Evolutionary conservation across 2,113 vertebrate genomes (phyloP), one percentile per base, ranked within the genome.

Genomic region (Chaetodon trifascialis): DNA sequence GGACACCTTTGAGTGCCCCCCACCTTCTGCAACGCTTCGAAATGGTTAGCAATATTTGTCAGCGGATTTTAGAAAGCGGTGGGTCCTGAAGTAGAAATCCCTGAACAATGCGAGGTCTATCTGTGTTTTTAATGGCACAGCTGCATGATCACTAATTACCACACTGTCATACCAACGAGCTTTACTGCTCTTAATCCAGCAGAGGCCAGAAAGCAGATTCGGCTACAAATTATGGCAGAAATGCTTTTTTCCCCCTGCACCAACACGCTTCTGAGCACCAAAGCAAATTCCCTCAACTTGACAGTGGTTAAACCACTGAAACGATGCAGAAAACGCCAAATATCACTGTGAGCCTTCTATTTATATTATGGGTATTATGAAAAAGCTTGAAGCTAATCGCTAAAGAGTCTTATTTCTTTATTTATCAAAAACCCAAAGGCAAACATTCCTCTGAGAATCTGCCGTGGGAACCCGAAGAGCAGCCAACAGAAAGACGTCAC

Each of bases 381-480:
- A 80, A 72, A 71, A 7, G 25, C 62, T 77, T 84, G 34, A 38
- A 62, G 80, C 38, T 67, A 72, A 89, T 83, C 81, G 25, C 52
- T 1, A 4, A 80, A 34, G n/a, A 71, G 81, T 7, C 69, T 42
- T 30, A 47, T 75, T 72, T 81, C 58, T 88, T 59, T 51, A 67
- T 89, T 86, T 85, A 79, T 75, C 46, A 84, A 75, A 89, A 90
- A 79, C 14, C 54, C 76, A 15, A 73, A 73, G 51, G 75, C 83
- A 92, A 91, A 92, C 87, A 92, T 92, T 90, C 91, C 91, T 44
- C 59, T 17, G 52, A 52, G 54, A 67, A 82, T 73, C 46, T 58
- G 47, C 38, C 54, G 74, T 93, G 92, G 92, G 92, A 93, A 92
- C 82, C 56, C 52, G 5, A 73, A 62, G 25, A 79, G 40, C 15